phyloP scores from a whole-genome alignment of 2,888 invertebrate genomes.

The Laspeyria flexula region DNA sequence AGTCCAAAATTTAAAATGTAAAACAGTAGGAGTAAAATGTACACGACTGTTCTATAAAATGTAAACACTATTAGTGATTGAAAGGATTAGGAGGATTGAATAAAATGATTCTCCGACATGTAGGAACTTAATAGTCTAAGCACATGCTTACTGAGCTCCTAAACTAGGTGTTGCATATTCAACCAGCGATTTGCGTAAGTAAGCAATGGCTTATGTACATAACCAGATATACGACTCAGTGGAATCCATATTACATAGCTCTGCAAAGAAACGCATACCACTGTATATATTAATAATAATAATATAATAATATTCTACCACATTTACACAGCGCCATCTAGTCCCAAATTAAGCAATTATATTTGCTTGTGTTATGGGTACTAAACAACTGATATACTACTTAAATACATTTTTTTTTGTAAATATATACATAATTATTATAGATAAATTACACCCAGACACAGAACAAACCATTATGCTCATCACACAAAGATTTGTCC shows the following conservation, averaged over 20 bases:
- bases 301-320: too few relatives aligned
- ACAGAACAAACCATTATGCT: too few relatives aligned
- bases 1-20: too few relatives aligned
- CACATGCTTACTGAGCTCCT: constrained; percentile 81
- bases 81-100: constrained; percentile 49
- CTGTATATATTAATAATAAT: too few relatives aligned
- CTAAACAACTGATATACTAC: too few relatives aligned
- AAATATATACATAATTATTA: too few relatives aligned
- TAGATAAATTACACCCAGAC: too few relatives aligned
- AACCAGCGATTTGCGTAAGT: constrained; percentile 84
- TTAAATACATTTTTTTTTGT: too few relatives aligned
- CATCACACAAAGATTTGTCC: too few relatives aligned
- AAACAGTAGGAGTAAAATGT: background rate
- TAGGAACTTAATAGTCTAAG: constrained; percentile 82
- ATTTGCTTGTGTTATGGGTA: too few relatives aligned
- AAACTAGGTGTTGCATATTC: constrained; percentile 85
- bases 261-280: constrained; percentile 39
- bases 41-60: constrained; percentile 7
- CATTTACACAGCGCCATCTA: too few relatives aligned
- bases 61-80: constrained; percentile 28
- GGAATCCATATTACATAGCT: constrained; percentile 46
- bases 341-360: too few relatives aligned
- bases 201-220: constrained; percentile 81
- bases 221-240: constrained; percentile 59
- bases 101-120: constrained; percentile 62